Evolutionary conservation across 2,888 invertebrate genomes (phyloP).

Genomic region (Mantis religiosa): DNA sequence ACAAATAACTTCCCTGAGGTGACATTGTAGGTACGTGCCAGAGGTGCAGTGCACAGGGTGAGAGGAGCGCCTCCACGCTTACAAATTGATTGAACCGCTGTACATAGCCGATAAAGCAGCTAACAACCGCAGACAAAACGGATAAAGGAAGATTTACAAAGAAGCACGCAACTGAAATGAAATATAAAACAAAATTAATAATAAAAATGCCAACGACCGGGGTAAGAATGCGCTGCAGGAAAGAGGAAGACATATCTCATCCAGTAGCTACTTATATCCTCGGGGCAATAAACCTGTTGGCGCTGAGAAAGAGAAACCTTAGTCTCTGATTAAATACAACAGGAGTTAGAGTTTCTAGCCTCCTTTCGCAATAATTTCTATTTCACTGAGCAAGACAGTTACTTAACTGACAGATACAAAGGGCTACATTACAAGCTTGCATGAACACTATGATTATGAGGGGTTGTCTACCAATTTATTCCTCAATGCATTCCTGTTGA

Average conservation of each 20-base stretch:
- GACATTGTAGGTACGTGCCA: neutral
- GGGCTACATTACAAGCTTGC: no score
- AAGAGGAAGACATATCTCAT: neutral
- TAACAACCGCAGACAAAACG: neutral
- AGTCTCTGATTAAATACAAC: neutral
- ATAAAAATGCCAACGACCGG: neutral
- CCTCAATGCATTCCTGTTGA: no score
- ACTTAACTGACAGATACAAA: no score
- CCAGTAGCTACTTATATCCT: neutral
- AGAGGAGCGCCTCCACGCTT: neutral
- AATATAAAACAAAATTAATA: neutral
- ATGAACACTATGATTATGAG: no score
- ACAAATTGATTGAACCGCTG: neutral
- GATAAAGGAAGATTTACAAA: neutral
- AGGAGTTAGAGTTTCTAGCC: no score
- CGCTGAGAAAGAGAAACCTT: neutral
- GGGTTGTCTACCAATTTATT: no score
- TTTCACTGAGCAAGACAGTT: no score
- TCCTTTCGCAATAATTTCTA: no score
- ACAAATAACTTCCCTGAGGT: neutral
- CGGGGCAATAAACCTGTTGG: neutral
- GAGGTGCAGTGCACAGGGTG: neutral
- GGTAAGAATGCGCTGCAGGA: neutral
- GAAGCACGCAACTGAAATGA: neutral
- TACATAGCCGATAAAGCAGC: neutral